Conservation (phyloP, 2,888 invertebrate species). For the Thecocarcelia acutangulata region DNA sequence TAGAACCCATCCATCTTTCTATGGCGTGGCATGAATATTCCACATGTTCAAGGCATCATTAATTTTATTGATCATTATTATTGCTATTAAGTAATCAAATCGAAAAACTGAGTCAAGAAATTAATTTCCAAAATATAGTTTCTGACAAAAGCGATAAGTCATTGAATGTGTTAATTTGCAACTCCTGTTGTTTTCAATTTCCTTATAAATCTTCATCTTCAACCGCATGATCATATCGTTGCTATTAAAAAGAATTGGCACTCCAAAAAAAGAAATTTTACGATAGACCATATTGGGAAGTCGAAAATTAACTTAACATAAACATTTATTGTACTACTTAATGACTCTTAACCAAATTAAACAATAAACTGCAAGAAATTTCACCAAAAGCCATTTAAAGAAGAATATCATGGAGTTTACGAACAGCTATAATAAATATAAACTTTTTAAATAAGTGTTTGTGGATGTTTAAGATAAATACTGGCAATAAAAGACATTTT, state of each 20-base stretch:
- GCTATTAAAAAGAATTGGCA: constrained; percentile 5
- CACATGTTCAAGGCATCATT: no score
- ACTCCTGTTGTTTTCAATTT: constrained; percentile 35
- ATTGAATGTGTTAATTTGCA: constrained; percentile 41
- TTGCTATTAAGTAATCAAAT: constrained; percentile 2
- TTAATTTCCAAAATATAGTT: constrained; percentile 2
- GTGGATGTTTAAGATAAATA: no score
- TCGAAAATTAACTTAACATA: constrained; percentile 40
- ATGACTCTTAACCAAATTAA: constrained; percentile 42
- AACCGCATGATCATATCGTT: constrained; percentile 31
- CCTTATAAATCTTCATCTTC: constrained; percentile 35
- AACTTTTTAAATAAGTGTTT: no score
- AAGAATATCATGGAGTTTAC: background rate
- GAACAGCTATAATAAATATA: background rate
- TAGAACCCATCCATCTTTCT: no score
- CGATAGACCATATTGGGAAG: constrained; percentile 35
- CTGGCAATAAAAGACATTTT: no score
- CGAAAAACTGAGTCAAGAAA: background rate
- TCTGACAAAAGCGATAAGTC: constrained; percentile 23
- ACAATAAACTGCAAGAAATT: constrained; percentile 3
- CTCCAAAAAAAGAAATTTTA: constrained; percentile 7
- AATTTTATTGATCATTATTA: no score
- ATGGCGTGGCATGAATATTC: no score
- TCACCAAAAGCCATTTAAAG: constrained; percentile 31
- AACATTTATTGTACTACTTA: constrained; percentile 41